Conservation (phyloP, 1,140 invertebrate genomes). For the Condylostylus longicornis region DNA sequence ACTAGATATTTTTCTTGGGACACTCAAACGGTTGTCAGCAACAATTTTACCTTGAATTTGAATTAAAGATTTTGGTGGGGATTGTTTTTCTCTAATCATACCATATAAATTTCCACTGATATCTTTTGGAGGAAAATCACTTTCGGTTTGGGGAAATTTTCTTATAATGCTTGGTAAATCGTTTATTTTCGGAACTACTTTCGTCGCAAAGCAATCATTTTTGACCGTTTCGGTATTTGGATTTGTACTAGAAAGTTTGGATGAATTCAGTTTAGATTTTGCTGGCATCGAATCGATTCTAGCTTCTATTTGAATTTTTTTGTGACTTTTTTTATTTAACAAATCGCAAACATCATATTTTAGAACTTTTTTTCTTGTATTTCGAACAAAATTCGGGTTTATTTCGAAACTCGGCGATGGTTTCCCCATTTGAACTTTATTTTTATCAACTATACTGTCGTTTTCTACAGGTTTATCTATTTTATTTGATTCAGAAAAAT, state of each 20-base stretch:
- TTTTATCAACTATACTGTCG: not conserved
- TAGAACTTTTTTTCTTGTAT: constrained; percentile 23
- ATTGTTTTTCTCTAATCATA: no score
- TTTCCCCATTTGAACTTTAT: not conserved
- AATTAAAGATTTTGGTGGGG: no score
- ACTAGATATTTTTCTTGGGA: no score
- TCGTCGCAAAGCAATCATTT: constrained; percentile 3
- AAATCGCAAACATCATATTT: constrained; percentile 26
- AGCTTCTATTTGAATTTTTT: constrained; percentile 25
- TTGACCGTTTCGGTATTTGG: not conserved
- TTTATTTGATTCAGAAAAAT: not conserved
- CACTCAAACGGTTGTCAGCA: no score
- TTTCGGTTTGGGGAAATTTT: not conserved
- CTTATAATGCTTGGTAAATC: no score
- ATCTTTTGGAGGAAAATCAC: no score
- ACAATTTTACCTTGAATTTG: no score
- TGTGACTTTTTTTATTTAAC: constrained; percentile 20
- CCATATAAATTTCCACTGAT: not conserved
- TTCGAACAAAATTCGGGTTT: constrained; percentile 19
- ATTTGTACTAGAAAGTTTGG: not conserved
- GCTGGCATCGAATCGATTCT: constrained; percentile 18
- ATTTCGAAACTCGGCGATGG: not conserved
- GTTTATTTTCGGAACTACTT: not conserved
- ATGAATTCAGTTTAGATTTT: constrained; percentile 1
- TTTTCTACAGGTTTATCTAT: not conserved